Percentiles rank a stretch among this genome's conserved stretches.
phyloP scores from a whole-genome alignment of 1,140 invertebrate genomes.

The Drosophila sp. region DNA sequence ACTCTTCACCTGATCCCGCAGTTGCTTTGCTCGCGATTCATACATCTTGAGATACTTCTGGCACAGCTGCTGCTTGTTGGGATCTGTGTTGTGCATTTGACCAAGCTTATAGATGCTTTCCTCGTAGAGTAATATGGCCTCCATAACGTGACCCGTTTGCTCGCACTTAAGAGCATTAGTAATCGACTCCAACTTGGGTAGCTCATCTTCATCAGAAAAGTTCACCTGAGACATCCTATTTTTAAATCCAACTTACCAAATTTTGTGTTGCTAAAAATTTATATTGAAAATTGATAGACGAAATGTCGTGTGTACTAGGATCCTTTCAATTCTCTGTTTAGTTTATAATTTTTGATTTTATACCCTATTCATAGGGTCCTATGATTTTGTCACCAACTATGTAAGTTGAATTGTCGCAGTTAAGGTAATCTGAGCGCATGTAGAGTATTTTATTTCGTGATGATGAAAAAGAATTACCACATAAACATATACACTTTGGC shows the following conservation, averaged over 20 bases:
- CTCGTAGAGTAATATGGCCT: conserved; percentile 73
- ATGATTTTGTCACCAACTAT: not conserved
- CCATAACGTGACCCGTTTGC: conserved; percentile 69
- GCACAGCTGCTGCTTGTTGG: conserved; percentile 52
- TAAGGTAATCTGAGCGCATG: not conserved
- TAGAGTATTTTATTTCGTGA: no score
- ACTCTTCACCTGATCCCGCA: conserved; percentile 68
- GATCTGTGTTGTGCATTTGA: conserved; percentile 51
- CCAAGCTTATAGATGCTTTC: conserved; percentile 66
- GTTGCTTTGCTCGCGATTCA: conserved; percentile 57
- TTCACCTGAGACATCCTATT: conserved; percentile 50
- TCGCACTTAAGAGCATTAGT: conserved; percentile 66
- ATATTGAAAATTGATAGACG: not conserved
- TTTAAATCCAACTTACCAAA: not conserved
- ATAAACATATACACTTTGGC: not conserved
- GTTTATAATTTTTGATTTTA: not conserved
- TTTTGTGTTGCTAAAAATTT: not conserved
- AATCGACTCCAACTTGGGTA: conserved; percentile 58
- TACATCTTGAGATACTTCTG: conserved; percentile 62
- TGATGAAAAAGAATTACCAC: no score
- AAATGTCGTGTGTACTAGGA: no score
- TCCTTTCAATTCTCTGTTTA: no score
- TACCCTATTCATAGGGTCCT: not conserved
- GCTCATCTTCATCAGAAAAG: conserved; percentile 45
- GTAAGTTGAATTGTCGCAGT: no score